These are phyloP conservation scores for Micromussa lordhowensis DNA, from an alignment of 92 coral and sea anemone genomes.

Conservation along the genomic window DNA sequence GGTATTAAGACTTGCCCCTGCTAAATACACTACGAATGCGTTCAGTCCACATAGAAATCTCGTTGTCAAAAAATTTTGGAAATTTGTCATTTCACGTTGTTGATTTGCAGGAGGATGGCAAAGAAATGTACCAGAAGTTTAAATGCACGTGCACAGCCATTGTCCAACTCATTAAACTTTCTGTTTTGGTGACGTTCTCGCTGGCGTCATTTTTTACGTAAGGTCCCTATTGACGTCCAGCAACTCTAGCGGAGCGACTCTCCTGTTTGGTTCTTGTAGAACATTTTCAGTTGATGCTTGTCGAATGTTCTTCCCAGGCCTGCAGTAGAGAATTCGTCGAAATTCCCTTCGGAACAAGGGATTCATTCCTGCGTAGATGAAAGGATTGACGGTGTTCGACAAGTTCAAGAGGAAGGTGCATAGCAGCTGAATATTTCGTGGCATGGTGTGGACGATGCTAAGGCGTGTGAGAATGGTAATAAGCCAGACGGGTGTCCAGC, in stretches of 20 bases:
- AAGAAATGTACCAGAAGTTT: too few relatives aligned
- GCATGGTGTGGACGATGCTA: not conserved
- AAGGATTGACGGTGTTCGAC: not conserved
- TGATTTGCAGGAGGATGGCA: too few relatives aligned
- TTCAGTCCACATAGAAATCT: too few relatives aligned
- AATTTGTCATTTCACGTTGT: too few relatives aligned
- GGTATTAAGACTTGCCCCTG: too few relatives aligned
- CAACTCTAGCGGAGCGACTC: not conserved
- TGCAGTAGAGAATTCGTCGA: not conserved
- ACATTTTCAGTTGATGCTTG: not conserved
- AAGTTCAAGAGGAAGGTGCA: not conserved
- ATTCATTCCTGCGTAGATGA: conserved; percentile 22
- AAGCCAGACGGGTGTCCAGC: conserved; percentile 5
- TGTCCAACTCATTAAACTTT: too few relatives aligned
- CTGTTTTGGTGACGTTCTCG: too few relatives aligned
- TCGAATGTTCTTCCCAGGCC: not conserved
- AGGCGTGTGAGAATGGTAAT: not conserved
- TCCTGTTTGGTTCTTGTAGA: not conserved
- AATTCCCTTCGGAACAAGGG: conserved; percentile 3
- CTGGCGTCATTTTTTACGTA: too few relatives aligned
- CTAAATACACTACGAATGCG: too few relatives aligned
- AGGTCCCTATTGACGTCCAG: not conserved
- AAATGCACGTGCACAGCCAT: too few relatives aligned
- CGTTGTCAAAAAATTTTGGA: too few relatives aligned
- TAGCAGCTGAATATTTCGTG: not conserved